A percentile compares a stretch with the other conserved stretches of the same genome.
Conservation (phyloP, 2,113 vertebrate genomes). For the Otocyon megalotis region DNA sequence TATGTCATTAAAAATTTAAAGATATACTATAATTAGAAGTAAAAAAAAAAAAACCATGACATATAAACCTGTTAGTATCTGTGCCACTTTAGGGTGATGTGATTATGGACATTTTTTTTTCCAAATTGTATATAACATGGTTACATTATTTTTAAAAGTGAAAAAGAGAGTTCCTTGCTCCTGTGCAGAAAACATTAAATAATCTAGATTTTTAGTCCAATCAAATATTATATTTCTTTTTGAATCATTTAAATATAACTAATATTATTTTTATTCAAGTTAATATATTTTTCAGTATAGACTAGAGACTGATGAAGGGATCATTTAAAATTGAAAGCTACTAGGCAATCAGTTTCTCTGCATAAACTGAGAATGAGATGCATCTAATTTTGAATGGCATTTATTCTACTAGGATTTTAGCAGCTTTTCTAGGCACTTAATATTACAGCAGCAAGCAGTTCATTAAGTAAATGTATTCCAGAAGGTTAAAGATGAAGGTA, state of each 20-base stretch:
- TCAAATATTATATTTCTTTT: background rate
- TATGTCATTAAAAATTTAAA: background rate
- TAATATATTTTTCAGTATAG: background rate
- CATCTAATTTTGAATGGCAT: conserved; percentile 29
- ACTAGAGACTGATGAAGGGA: background rate
- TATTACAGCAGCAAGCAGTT: background rate
- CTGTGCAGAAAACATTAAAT: background rate
- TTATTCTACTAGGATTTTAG: background rate
- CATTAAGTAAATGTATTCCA: background rate
- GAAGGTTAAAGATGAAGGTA: background rate
- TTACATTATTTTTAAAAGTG: background rate
- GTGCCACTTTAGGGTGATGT: background rate
- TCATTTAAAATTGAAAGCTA: background rate
- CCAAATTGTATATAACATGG: background rate
- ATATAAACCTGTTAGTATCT: background rate
- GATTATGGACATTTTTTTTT: background rate
- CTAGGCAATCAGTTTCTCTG: background rate
- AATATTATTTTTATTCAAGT: background rate
- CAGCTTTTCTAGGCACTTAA: background rate
- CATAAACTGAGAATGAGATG: background rate
- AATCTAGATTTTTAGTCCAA: background rate
- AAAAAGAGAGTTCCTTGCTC: background rate
- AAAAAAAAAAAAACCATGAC: background rate
- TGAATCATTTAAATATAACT: background rate
- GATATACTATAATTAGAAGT: background rate